phyloP scores from a whole-genome alignment of 2,888 invertebrate genomes.

The Liodrosophila aerea region DNA sequence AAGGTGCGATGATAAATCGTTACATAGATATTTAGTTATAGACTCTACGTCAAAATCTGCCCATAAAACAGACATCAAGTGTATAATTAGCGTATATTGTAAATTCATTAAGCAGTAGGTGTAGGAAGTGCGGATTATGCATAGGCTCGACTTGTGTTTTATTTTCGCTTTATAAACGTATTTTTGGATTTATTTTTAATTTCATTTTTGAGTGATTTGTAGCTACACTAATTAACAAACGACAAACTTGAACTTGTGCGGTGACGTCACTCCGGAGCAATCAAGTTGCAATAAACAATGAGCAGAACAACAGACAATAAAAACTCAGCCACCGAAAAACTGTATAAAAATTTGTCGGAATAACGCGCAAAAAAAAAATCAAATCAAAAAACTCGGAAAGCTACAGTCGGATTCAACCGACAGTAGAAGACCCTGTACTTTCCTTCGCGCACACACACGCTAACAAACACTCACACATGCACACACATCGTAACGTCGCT shows the following conservation, averaged over 20 bases:
- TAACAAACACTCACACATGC: too few species aligned
- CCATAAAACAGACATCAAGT: not conserved
- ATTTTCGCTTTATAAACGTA: not conserved
- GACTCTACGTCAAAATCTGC: too few species aligned
- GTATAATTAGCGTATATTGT: constrained; percentile 37
- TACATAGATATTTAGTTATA: too few species aligned
- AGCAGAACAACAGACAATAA: constrained; percentile 54
- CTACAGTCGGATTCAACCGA: too few species aligned
- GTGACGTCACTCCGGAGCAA: constrained; percentile 66
- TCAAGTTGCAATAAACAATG: constrained; percentile 69
- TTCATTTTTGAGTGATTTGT: constrained; percentile 43
- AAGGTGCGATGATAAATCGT: not conserved
- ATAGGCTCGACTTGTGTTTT: not conserved
- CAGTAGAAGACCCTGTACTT: too few species aligned
- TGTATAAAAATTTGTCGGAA: constrained; percentile 35
- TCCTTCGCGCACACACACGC: too few species aligned
- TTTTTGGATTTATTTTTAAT: constrained; percentile 10
- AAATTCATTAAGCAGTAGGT: constrained; percentile 21
- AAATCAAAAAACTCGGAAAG: constrained; percentile 22
- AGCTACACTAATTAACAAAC: constrained; percentile 52
- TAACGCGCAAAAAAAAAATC: constrained; percentile 4
- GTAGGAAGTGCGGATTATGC: constrained; percentile 1
- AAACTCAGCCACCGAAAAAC: constrained; percentile 62
- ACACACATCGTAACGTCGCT: too few species aligned
- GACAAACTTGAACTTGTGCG: constrained; percentile 68